Evolutionary conservation across 2,888 invertebrate species (phyloP).

Genomic region (Furcula furcula): DNA sequence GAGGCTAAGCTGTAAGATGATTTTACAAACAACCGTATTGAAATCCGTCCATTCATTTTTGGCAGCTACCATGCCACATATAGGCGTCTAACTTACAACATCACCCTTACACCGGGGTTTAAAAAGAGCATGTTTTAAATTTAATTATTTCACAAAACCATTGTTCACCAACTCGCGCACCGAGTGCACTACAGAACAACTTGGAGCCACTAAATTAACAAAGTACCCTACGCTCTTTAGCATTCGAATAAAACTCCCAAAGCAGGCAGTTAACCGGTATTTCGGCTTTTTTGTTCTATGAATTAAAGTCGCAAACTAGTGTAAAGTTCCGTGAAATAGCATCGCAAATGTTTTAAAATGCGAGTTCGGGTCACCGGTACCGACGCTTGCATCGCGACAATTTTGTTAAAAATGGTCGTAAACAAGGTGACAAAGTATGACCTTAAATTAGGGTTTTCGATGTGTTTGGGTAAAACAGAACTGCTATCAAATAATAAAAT

Average conservation of each 20-base stretch:
- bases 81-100: no score
- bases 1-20: no score
- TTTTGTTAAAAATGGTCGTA: no score
- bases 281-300: no score
- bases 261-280: conserved; percentile 33
- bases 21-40: no score
- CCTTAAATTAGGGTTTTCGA: no score
- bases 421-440: no score
- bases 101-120: no score
- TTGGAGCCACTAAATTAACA: conserved; percentile 1
- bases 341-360: conserved; percentile 12
- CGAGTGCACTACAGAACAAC: background rate
- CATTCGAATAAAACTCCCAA: conserved; percentile 30
- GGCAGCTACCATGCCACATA: no score
- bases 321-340: conserved; percentile 10
- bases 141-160: background rate
- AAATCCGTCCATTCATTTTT: no score
- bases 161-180: background rate
- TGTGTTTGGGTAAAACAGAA: no score
- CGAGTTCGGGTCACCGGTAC: conserved; percentile 6
- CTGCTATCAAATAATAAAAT: no score
- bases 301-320: conserved; percentile 28
- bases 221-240: conserved; percentile 16
- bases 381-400: conserved; percentile 15
- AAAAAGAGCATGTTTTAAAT: background rate